These are phyloP conservation scores for Manis javanica DNA, from an alignment of 2,797 vertebrate species.

Conservation along the genomic window DNA sequence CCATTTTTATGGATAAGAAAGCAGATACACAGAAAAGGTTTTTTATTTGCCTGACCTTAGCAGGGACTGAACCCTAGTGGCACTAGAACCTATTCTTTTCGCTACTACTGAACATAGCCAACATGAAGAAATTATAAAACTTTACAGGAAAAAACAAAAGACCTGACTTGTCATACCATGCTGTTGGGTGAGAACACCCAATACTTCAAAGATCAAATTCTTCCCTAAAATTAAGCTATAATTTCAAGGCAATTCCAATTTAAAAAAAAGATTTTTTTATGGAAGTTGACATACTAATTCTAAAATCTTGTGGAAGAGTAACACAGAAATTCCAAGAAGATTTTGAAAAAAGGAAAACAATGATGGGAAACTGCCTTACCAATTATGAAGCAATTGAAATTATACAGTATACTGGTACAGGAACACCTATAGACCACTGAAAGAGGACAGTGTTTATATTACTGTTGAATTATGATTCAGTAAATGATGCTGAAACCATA, in stretches of 20 bases:
- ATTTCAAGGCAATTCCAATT: constrained; percentile 15
- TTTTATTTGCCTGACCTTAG: constrained; percentile 16
- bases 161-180: neutral
- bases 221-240: neutral
- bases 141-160: constrained; percentile 15
- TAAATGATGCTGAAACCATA: constrained; percentile 20
- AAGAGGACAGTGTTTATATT: neutral
- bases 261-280: neutral
- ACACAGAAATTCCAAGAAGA: constrained; percentile 24
- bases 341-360: neutral
- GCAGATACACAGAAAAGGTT: neutral
- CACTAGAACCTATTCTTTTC: neutral
- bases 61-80: neutral
- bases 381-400: constrained; percentile 22
- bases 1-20: neutral
- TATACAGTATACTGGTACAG: neutral
- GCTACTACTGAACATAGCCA: neutral
- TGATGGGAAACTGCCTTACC: neutral
- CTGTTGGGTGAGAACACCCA: neutral
- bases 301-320: neutral
- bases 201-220: constrained; percentile 22
- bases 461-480: neutral
- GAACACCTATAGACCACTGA: neutral
- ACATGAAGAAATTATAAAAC: neutral
- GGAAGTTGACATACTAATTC: neutral